phyloP scores from a whole-genome alignment of 2,888 invertebrate species.

The Torymus tubicola region DNA sequence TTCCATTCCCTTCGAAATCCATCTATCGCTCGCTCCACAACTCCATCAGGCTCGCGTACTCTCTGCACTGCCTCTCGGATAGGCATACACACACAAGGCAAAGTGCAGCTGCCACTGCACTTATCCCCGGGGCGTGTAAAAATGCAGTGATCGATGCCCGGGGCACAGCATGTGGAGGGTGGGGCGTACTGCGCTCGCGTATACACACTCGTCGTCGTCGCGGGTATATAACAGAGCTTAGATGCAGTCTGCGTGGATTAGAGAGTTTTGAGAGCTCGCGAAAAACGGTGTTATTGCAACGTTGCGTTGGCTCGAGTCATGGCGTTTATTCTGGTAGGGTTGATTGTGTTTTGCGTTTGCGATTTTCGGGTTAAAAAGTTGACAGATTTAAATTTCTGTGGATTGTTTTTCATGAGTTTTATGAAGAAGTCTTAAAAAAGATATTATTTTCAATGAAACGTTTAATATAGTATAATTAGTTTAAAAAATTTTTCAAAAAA shows the following conservation, averaged over 20 bases:
- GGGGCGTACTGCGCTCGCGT: too few relatives aligned
- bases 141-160: conserved; percentile 52
- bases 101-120: conserved; percentile 17
- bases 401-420: too few relatives aligned
- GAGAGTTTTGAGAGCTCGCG: conserved; percentile 17
- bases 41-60: too few relatives aligned
- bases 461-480: too few relatives aligned
- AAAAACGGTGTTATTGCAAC: neutral
- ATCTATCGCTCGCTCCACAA: too few relatives aligned
- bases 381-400: neutral
- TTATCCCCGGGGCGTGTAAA: conserved; percentile 43
- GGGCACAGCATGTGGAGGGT: neutral
- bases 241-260: conserved; percentile 25
- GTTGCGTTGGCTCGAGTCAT: neutral
- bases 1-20: too few relatives aligned
- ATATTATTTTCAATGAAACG: too few relatives aligned
- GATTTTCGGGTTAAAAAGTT: neutral
- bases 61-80: too few relatives aligned
- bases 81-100: neutral
- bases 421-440: too few relatives aligned
- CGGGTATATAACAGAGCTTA: conserved; percentile 49
- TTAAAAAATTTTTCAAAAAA: too few relatives aligned
- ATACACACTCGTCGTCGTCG: neutral
- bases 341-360: neutral
- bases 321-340: conserved; percentile 33